These are phyloP conservation scores for Acrocephalus kingi DNA, from an alignment of 2,113 vertebrate genomes.

Conservation along the genomic window DNA sequence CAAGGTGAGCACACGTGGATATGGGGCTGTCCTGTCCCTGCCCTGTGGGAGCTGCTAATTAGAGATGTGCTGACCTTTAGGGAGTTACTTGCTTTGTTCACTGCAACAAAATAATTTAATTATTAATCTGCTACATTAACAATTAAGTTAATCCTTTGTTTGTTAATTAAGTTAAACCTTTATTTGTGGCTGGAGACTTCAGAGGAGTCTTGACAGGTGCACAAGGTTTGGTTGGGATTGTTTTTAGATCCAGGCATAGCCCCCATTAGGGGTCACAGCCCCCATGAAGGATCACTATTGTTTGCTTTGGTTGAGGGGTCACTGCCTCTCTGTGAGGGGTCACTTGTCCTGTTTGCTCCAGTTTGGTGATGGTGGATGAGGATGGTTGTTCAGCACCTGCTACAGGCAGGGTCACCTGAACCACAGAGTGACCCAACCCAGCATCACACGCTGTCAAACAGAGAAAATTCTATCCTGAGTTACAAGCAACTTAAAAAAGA, in stretches of 20 bases:
- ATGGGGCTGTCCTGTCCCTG: background rate
- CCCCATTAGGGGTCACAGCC: background rate
- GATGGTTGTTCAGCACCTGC: background rate
- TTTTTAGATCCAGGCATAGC: background rate
- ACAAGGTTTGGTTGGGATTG: background rate
- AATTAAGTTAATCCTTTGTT: background rate
- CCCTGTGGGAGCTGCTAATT: background rate
- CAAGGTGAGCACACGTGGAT: background rate
- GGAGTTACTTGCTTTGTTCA: background rate
- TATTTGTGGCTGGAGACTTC: background rate
- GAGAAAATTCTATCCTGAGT: background rate
- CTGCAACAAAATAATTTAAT: background rate
- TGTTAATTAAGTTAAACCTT: background rate
- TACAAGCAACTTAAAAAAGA: background rate
- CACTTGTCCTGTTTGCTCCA: background rate
- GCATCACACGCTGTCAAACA: fast-evolving
- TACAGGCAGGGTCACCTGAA: background rate
- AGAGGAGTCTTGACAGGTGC: background rate
- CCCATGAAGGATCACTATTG: background rate
- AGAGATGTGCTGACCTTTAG: background rate
- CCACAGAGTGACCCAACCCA: background rate
- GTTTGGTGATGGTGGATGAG: background rate
- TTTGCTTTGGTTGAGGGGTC: background rate
- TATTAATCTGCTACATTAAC: background rate
- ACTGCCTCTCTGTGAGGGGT: background rate